phyloP scores from a whole-genome alignment of 2,888 invertebrate species.

The Eupithecia insigniata region DNA sequence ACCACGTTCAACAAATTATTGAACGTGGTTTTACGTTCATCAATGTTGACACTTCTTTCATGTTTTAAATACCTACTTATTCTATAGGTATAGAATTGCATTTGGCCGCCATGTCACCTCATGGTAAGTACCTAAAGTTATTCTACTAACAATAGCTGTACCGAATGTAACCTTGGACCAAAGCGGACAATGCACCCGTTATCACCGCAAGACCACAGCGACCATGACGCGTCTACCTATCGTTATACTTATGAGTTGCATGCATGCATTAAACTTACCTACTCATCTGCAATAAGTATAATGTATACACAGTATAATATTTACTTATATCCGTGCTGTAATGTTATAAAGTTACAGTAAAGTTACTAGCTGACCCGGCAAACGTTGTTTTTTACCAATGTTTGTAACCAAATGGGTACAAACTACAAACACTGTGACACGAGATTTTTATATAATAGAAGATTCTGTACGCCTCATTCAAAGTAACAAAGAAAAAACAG shows the following conservation, averaged over 20 bases:
- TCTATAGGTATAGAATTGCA: neutral
- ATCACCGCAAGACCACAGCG: constrained; percentile 36
- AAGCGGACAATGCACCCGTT: constrained; percentile 40
- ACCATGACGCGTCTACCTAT: constrained; percentile 19
- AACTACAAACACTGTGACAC: too few relatives aligned
- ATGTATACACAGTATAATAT: too few relatives aligned
- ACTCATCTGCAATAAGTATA: neutral
- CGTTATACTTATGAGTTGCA: constrained; percentile 1
- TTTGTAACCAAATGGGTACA: too few relatives aligned
- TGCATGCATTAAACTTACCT: neutral
- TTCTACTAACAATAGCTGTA: constrained; percentile 4
- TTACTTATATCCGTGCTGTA: neutral
- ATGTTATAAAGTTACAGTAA: neutral
- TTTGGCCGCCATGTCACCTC: neutral
- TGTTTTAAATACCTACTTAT: neutral
- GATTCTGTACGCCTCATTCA: neutral
- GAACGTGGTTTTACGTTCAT: too few relatives aligned
- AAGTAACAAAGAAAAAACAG: neutral
- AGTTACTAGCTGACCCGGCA: too few relatives aligned
- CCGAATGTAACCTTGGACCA: constrained; percentile 33
- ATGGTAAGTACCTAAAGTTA: neutral
- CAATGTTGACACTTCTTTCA: neutral
- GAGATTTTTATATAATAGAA: too few relatives aligned
- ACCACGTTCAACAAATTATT: neutral
- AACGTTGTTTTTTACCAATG: too few relatives aligned